Conservation (phyloP, 35 echinoderm and acorn worm genomes). For the Acanthaster planci region DNA sequence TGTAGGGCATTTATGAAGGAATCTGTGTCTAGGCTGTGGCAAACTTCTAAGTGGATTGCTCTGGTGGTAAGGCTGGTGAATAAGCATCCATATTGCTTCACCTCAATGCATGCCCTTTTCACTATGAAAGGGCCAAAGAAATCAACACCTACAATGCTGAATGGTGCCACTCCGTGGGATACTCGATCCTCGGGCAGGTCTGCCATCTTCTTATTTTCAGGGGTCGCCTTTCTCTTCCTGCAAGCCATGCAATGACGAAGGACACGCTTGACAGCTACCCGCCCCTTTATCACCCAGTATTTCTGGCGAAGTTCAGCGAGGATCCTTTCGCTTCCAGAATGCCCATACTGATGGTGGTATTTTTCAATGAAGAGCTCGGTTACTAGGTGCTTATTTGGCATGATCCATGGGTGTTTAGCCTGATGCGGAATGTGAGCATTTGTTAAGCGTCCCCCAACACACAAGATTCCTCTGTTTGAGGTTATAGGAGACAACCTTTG, state of each 20-base stretch:
- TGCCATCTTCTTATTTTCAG: conserved; percentile 35
- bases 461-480: background rate
- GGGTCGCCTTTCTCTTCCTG: background rate
- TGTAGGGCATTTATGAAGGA: conserved; percentile 21
- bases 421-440: conserved; percentile 51
- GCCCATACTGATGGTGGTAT: background rate
- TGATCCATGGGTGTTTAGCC: conserved; percentile 39
- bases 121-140: conserved; percentile 37
- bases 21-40: background rate
- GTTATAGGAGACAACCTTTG: background rate
- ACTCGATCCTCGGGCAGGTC: conserved; percentile 37
- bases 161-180: background rate
- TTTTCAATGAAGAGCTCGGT: conserved; percentile 26
- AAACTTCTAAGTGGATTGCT: background rate
- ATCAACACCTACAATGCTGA: background rate
- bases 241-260: conserved; percentile 37
- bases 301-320: conserved; percentile 46
- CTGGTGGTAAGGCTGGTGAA: background rate
- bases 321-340: conserved; percentile 35
- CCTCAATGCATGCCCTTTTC: background rate
- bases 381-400: conserved; percentile 50
- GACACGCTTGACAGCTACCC: background rate
- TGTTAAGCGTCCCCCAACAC: conserved; percentile 35
- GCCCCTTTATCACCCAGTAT: conserved; percentile 45
- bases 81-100: background rate